Evolutionary conservation across 2,113 vertebrate genomes (phyloP), one percentile per base, ranked within the genome.

Genomic region (Pseudonaja textilis): DNA sequence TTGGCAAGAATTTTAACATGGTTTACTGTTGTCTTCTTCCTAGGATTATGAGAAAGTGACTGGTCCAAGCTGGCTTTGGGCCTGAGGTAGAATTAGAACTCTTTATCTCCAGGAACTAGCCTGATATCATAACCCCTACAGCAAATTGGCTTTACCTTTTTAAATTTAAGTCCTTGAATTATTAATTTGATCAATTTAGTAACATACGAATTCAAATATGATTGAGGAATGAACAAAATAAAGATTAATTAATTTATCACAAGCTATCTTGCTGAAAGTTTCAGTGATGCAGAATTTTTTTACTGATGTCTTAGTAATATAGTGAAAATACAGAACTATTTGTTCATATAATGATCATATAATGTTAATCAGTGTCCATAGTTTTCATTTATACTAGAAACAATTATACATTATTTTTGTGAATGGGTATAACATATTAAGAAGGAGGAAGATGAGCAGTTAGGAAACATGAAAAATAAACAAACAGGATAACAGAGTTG

Each of bases 141-240:
- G 26, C 61, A 64, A 64, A 64, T 3, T 29, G 61, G 9, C 61
- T 64, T 29, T 64, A 26, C 61, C 11, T 11, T 1, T 93, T 26
- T 29, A 52, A 8, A 42, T 90, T 95, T 93, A 92, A 91, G 91
- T 29, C 89, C n/a, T 20, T 55, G 39, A 45, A 61, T 42, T 64
- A 18, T 85, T 25, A 81, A 45, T 55, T 92, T 91, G 42, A 59
- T 59, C 9, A 74, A 56, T 4, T 18, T 34, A 55, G 18, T 29
- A 69, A 64, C 26, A 9, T 34, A 22, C 42, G 18, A 47, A 39
- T 74, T 54, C 61, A 90, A 12, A 52, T 74, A 54, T 54, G 26
- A 34, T 64, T 20, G 10, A 64, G 26, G 3, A 64, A 64, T 64
- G 25, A 64, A 64, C 6, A 64, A 64, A 64, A 11, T 64, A 64